Base-by-base conservation (phyloP, 1,140 invertebrate genomes). In the Melitaea cinxia region DNA sequence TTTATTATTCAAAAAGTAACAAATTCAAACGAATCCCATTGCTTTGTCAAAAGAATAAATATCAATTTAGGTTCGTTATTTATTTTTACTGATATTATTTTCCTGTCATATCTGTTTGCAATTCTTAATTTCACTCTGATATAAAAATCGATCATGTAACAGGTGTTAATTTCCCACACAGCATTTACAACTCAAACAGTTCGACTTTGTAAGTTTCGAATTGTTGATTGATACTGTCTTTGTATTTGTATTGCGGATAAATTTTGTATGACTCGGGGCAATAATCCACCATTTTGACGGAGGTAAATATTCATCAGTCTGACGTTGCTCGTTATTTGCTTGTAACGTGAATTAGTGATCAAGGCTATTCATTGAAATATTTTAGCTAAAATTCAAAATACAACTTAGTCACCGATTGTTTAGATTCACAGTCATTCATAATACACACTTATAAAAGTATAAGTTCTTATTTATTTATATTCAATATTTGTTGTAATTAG, bases 101-200 rank as follows among this genome's bases (percentile, higher is more conserved):
- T 33, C 12, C 30, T 4, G 30, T 33, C 30, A 10, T 33, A 33
- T 10, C 30, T 4, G 1, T 10, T 10, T 6, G 6, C 3, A 14
- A 6, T 15, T 17, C 37, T 39, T 42, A 19, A 17, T 42, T 42
- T 42, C 37, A 15, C 17, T 33, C 1, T 7, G 6, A 24, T 52
- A 14, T 26, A 33, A 17, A 33, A 33, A 59, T 59, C 19, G 42
- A 21, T 23, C 42, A 42, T 14, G 15, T 9, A 10, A 4, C 15
- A 26, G 37, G 28, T 59, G 56, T 4, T 5, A 10, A 26, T 14
- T 59, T 59, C 56, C 45, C 56, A 59, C 53, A 15, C 9, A 23
- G 23, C 42, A 59, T 59, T 59, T 33, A 49, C 56, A 59, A 59
- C 56, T 59, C 56, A 59, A 59, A 59, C 56, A 42, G 15, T 42